These are phyloP conservation scores for Psix sp. DNA, from an alignment of 1,140 invertebrate species.

Conservation along the genomic window DNA sequence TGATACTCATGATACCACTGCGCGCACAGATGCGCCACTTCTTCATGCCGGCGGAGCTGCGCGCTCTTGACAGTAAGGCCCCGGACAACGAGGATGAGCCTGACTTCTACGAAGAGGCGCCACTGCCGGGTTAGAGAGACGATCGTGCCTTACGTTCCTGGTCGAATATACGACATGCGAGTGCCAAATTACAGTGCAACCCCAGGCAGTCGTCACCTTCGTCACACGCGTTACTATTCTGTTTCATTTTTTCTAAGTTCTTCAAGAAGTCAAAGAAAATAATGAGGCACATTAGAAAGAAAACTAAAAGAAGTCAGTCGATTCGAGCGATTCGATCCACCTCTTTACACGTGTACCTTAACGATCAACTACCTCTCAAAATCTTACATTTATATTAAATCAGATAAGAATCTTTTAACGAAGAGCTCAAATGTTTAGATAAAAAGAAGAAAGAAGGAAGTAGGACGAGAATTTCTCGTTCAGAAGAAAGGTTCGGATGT, in stretches of 20 bases:
- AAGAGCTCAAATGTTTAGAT: constrained; percentile 44
- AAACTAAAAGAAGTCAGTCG: not conserved
- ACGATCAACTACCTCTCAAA: constrained; percentile 62
- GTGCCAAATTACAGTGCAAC: constrained; percentile 36
- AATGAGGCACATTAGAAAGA: not conserved
- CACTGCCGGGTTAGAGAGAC: constrained; percentile 82
- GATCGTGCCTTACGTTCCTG: constrained; percentile 69
- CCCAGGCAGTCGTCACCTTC: not conserved
- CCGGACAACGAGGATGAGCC: constrained; percentile 89
- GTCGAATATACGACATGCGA: constrained; percentile 25
- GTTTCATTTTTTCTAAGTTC: not conserved
- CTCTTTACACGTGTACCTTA: constrained; percentile 63
- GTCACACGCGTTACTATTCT: not conserved
- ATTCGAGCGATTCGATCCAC: constrained; percentile 25
- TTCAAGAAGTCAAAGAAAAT: not conserved
- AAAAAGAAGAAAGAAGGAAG: constrained; percentile 1
- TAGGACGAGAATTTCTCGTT: too few species aligned
- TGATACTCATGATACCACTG: constrained; percentile 93
- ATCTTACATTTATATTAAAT: constrained; percentile 34
- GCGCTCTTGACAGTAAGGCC: constrained; percentile 89
- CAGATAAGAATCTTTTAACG: constrained; percentile 33
- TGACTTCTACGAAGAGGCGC: constrained; percentile 93
- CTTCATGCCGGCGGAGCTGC: constrained; percentile 88
- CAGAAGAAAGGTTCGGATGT: too few species aligned
- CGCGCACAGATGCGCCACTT: constrained; percentile 84